Percentiles rank a stretch among this genome's conserved stretches.
These are phyloP conservation scores for Idaea aversata DNA, from an alignment of 2,888 invertebrate genomes.

Conservation along the genomic window DNA sequence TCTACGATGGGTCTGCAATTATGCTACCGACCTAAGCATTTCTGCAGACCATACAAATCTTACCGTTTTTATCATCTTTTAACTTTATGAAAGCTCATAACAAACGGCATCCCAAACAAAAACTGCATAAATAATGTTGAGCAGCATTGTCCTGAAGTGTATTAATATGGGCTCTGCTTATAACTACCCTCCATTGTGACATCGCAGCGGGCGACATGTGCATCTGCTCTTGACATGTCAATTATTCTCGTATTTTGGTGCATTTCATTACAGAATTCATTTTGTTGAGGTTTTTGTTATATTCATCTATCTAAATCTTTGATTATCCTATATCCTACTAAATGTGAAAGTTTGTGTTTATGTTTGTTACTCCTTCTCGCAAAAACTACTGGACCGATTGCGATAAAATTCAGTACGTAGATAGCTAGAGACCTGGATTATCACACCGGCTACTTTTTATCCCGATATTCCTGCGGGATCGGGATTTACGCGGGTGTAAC, in stretches of 20 bases:
- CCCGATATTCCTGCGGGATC: too few species aligned
- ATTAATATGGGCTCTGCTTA: slow-evolving; percentile 13
- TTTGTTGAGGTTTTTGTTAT: slow-evolving; percentile 4
- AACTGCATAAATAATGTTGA: background rate
- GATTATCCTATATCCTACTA: too few species aligned
- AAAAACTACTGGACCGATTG: too few species aligned
- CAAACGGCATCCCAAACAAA: background rate
- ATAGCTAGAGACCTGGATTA: too few species aligned
- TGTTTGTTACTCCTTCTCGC: too few species aligned
- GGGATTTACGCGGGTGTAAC: too few species aligned
- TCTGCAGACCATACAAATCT: background rate
- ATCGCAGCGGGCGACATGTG: slow-evolving; percentile 26
- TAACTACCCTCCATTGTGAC: slow-evolving; percentile 28
- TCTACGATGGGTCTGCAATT: too few species aligned
- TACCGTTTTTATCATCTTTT: background rate
- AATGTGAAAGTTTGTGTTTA: too few species aligned
- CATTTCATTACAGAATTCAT: slow-evolving; percentile 28
- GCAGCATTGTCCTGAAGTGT: slow-evolving; percentile 2
- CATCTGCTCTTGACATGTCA: slow-evolving; percentile 50
- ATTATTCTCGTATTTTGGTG: slow-evolving; percentile 47
- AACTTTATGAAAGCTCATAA: background rate
- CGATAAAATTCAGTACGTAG: too few species aligned
- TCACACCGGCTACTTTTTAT: too few species aligned
- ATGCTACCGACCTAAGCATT: too few species aligned
- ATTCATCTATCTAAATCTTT: background rate